Base-by-base conservation (phyloP, 2,888 invertebrate species). In the Tinea trinotella region DNA sequence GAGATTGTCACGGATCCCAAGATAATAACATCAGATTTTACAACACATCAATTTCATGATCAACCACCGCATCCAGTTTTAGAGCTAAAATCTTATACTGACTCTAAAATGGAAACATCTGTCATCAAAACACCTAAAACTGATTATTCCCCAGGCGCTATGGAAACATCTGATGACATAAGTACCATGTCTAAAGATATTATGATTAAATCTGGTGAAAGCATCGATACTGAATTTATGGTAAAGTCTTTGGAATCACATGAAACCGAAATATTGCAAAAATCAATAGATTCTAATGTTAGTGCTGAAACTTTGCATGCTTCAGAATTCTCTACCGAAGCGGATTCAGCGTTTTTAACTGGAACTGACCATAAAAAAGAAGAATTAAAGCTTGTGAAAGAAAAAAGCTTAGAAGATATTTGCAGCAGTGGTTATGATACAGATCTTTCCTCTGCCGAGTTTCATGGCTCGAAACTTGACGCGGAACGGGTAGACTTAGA, bases 401-500 rank as follows among this genome's bases (percentile, higher is more conserved):
- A 86, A 67, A 87, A 85, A 69, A 87, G 84, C 60, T 66, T 82
- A 53, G 92, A 92, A 83, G 92, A 92, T 66, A 87, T 92, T 60
- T 88, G 88, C 63, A 91, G 90, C 66, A 92, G 91, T 66, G 91
- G 91, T 54, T 88, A 88, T 57, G 91, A 91, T 65, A 88, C 89
- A 58, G 91, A 91, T 71, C 87, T 89, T 61, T 90, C 90, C 57
- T 90, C 90, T 70, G 86, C 88, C 67, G 89, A 89, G 82, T 87
- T 87, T 78, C 87, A 87, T 60, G 82, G 74, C 35, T 75, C 77
- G 73, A 87, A 87, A 84, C 76, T 81, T 69, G 84, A 87, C 64
- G 74, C 79, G 68, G 83, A 86, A 71, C 76, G 79, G 65, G 77
- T 83, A 59, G 82, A 87, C 63, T 75, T 75, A 59, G 83, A 85